phyloP scores from a whole-genome alignment of 1,140 invertebrate species.

The Nasonia longicornis region DNA sequence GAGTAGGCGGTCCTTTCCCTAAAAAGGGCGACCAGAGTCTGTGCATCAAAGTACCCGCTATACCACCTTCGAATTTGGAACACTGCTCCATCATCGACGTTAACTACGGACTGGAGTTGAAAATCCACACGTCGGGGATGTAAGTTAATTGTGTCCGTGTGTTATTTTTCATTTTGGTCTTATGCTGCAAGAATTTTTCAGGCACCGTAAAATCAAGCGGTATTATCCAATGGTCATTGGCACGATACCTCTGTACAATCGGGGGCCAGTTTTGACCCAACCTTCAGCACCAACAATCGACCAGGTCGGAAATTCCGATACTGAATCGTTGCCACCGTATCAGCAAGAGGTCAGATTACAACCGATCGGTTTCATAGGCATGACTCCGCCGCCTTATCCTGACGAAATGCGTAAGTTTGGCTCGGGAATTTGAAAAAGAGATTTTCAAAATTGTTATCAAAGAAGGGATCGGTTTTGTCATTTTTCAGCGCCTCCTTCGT shows the following conservation, averaged over 20 bases:
- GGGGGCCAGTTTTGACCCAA: neutral
- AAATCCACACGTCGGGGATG: conserved; percentile 41
- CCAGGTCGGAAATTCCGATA: neutral
- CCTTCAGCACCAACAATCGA: conserved; percentile 14
- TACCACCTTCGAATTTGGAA: conserved; percentile 52
- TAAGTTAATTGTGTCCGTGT: conserved; percentile 20
- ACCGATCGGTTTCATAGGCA: conserved; percentile 41
- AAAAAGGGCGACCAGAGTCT: conserved; percentile 35
- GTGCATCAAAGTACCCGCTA: conserved; percentile 47
- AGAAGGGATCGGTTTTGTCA: neutral
- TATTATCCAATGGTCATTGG: conserved; percentile 53
- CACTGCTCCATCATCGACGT: conserved; percentile 51
- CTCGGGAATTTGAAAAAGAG: no score
- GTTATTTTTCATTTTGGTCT: no score
- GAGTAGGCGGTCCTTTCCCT: conserved; percentile 35
- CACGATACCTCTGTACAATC: conserved; percentile 48
- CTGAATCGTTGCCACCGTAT: neutral
- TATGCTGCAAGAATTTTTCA: conserved; percentile 29
- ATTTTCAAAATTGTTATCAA: neutral
- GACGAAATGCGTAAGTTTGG: conserved; percentile 34
- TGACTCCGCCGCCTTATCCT: neutral
- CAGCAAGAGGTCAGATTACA: neutral
- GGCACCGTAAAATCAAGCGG: conserved; percentile 45
- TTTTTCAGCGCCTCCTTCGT: conserved; percentile 53
- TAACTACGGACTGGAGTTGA: conserved; percentile 46